A percentile compares a stretch with the other conserved stretches of the same genome.
These are phyloP conservation scores for Parnassius glacialis DNA, from an alignment of 2,888 invertebrate genomes.

Conservation along the genomic window DNA sequence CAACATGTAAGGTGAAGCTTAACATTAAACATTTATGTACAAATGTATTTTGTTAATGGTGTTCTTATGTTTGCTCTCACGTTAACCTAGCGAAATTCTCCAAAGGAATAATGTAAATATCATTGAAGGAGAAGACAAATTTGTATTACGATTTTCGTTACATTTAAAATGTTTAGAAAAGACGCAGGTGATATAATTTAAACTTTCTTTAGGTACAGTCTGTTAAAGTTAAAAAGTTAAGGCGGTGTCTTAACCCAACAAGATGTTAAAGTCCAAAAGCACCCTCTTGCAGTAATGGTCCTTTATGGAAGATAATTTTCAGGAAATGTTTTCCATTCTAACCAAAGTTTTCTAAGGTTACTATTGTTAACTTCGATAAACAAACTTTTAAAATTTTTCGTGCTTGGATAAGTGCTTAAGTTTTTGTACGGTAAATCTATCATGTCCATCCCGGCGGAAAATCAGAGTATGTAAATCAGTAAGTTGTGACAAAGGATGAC, in stretches of 20 bases:
- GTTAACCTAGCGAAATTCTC: background rate
- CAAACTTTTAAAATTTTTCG: too few species aligned
- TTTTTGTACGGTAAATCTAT: too few species aligned
- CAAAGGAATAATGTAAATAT: too few species aligned
- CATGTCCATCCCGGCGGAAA: too few species aligned
- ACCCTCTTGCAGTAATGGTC: constrained; percentile 4
- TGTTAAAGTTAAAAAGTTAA: background rate
- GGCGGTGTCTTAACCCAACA: background rate
- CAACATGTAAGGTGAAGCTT: background rate
- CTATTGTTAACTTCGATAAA: background rate
- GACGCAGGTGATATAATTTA: too few species aligned
- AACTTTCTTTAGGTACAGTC: too few species aligned
- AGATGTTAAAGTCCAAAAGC: background rate
- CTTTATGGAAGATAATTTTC: constrained; percentile 4
- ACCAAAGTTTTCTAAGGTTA: constrained; percentile 5
- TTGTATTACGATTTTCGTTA: too few species aligned
- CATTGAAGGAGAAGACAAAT: too few species aligned
- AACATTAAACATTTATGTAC: background rate
- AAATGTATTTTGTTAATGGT: background rate
- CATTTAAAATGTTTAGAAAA: too few species aligned
- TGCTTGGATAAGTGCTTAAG: too few species aligned
- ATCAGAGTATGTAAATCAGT: too few species aligned
- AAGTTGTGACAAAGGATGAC: too few species aligned
- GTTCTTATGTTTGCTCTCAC: background rate
- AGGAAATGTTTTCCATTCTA: constrained; percentile 11